Evolutionary conservation across 2,797 vertebrate species (phyloP).

Genomic region (Peromyscus melanophrys): DNA sequence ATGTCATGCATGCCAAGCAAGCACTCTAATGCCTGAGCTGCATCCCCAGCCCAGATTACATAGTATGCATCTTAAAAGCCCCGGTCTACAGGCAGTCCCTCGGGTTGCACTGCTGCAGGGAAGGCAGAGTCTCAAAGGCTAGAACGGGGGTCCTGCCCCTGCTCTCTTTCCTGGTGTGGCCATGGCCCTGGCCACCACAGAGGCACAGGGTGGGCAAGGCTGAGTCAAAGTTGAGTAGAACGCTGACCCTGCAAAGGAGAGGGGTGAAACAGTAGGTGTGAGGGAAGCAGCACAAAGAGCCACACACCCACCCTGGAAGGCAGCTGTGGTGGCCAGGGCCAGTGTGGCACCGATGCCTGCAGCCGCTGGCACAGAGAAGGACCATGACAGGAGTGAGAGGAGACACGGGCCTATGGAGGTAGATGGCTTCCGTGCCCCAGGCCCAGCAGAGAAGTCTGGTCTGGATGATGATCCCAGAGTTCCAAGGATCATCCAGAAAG

Average conservation of each 20-base stretch:
- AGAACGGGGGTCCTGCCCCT: neutral
- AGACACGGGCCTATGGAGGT: neutral
- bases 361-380: neutral
- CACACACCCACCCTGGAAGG: accelerated
- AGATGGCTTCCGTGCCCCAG: neutral
- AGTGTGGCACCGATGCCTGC: too few relatives aligned
- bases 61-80: neutral
- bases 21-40: neutral
- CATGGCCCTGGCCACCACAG: neutral
- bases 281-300: neutral
- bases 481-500: neutral
- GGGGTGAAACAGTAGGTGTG: accelerated
- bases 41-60: neutral
- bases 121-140: neutral
- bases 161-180: neutral
- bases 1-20: neutral
- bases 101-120: too few relatives aligned
- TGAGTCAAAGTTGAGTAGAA: neutral
- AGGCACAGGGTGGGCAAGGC: neutral
- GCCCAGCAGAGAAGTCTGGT: neutral
- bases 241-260: neutral
- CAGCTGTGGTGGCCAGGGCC: accelerated
- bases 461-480: neutral
- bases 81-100: neutral
- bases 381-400: neutral